Percentiles rank a stretch among this genome's conserved stretches.
Conservation (phyloP, 2,888 invertebrate genomes). For the Ischnura elegans region DNA sequence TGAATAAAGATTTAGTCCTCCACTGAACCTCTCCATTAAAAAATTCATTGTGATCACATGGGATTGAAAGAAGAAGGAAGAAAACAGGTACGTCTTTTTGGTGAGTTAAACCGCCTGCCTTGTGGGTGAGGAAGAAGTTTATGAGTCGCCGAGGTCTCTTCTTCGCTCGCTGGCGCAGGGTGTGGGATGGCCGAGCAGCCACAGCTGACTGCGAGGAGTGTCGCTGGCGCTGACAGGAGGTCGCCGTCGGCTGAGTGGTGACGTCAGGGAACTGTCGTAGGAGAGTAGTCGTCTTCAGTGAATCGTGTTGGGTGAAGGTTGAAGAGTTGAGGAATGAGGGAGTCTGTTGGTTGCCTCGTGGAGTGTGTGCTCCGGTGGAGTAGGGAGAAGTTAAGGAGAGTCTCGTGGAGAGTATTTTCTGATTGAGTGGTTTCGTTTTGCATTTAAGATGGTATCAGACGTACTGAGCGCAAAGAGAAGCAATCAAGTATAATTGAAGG, state of each 20-base stretch:
- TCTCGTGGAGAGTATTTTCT: not conserved
- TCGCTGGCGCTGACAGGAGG: conserved; percentile 59
- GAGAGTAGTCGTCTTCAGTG: conserved; percentile 5
- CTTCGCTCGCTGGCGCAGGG: not conserved
- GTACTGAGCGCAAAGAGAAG: too few species aligned
- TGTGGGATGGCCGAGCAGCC: conserved; percentile 14
- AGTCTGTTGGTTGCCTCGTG: not conserved
- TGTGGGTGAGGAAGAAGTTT: not conserved
- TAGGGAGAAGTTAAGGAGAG: not conserved
- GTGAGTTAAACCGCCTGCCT: not conserved
- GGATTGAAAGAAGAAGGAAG: not conserved
- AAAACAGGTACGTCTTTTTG: not conserved
- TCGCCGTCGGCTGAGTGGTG: conserved; percentile 29
- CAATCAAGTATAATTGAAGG: too few species aligned
- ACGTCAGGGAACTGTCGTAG: conserved; percentile 51
- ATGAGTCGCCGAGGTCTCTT: conserved; percentile 20
- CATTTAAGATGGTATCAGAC: too few species aligned
- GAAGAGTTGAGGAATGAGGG: not conserved
- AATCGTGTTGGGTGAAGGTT: not conserved
- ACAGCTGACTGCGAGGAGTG: conserved; percentile 52
- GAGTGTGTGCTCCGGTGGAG: not conserved
- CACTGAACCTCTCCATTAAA: too few species aligned
- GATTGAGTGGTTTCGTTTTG: not conserved
- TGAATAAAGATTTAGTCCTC: too few species aligned
- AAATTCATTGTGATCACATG: too few species aligned